Evolutionary conservation across 2,113 vertebrate genomes (phyloP).

Genomic region (Gasterosteus aculeatus): DNA sequence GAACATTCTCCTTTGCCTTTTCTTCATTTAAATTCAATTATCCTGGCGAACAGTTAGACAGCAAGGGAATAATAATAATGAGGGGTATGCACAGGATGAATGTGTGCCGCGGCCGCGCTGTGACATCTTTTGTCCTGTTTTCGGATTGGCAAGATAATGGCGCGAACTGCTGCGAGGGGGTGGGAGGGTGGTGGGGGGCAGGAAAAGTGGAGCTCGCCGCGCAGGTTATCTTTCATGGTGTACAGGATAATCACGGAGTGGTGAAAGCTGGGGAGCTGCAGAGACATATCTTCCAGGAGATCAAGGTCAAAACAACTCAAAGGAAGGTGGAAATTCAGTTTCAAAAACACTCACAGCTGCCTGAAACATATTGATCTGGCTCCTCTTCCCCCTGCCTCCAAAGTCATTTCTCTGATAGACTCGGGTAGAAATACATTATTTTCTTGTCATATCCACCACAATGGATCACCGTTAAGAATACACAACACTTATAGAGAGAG

Average conservation of each 20-base stretch:
- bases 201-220: slow-evolving; percentile 69
- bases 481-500: slow-evolving; percentile 58
- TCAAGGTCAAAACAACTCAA: slow-evolving; percentile 83
- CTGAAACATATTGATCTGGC: slow-evolving; percentile 79
- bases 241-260: slow-evolving; percentile 78
- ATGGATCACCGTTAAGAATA: slow-evolving; percentile 76
- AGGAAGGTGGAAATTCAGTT: slow-evolving; percentile 79
- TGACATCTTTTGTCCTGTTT: slow-evolving; percentile 78
- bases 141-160: slow-evolving; percentile 80
- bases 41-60: slow-evolving; percentile 68
- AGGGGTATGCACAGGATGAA: slow-evolving; percentile 63
- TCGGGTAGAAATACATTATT: slow-evolving; percentile 78
- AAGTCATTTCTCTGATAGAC: slow-evolving; percentile 76
- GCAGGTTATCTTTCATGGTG: slow-evolving; percentile 79
- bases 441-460: slow-evolving; percentile 77
- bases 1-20: slow-evolving; percentile 65
- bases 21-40: slow-evolving; percentile 79
- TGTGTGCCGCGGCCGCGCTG: slow-evolving; percentile 64
- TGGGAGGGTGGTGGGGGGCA: slow-evolving; percentile 40
- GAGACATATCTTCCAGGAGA: slow-evolving; percentile 76
- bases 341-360: slow-evolving; percentile 76
- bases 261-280: slow-evolving; percentile 64
- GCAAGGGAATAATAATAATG: slow-evolving; percentile 75
- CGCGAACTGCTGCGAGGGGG: slow-evolving; percentile 44
- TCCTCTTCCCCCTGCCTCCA: slow-evolving; percentile 68